phyloP scores from a whole-genome alignment of 2,888 invertebrate genomes.

The Ceraclea dissimilis region DNA sequence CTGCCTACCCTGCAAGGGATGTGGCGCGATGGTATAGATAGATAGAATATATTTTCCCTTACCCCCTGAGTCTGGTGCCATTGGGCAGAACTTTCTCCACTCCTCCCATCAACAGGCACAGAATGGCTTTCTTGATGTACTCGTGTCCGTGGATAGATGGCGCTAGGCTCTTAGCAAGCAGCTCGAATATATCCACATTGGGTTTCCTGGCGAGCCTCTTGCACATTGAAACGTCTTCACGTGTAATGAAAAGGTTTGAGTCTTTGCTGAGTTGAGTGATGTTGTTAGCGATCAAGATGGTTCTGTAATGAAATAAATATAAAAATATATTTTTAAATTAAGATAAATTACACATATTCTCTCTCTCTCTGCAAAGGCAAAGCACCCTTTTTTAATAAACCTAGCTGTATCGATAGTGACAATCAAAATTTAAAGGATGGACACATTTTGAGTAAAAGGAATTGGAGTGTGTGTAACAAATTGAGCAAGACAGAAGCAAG shows the following conservation, averaged over 20 bases:
- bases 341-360: no score
- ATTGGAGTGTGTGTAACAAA: no score
- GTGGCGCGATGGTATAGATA: no score
- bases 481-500: no score
- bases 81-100: slow-evolving; percentile 89
- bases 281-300: slow-evolving; percentile 90
- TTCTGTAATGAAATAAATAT: slow-evolving; percentile 49
- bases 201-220: slow-evolving; percentile 69
- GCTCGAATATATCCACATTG: slow-evolving; percentile 75
- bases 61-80: slow-evolving; percentile 86
- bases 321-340: neutral
- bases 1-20: no score
- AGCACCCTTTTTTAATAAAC: no score
- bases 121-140: slow-evolving; percentile 91
- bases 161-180: slow-evolving; percentile 85
- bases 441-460: no score
- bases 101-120: slow-evolving; percentile 91
- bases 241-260: slow-evolving; percentile 63
- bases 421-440: no score
- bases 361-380: no score
- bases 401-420: no score
- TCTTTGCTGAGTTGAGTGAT: slow-evolving; percentile 87
- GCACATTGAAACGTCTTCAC: slow-evolving; percentile 84
- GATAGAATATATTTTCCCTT: slow-evolving; percentile 28
- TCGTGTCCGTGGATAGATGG: slow-evolving; percentile 98